Base-by-base conservation (phyloP, 2,888 invertebrate species). In the Leptarthrus brevirostris region DNA sequence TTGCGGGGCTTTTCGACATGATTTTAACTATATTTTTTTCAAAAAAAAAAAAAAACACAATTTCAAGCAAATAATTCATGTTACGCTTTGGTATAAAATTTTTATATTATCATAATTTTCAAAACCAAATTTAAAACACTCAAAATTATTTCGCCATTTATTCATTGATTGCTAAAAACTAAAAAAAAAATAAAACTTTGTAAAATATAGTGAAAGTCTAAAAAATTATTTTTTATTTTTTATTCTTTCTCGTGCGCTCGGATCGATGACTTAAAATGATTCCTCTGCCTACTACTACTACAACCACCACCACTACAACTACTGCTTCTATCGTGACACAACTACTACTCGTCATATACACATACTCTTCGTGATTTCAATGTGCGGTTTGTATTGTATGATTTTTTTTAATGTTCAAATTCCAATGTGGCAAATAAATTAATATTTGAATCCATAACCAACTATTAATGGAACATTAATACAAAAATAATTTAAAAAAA, bases 241-340 rank as follows among this genome's bases (percentile, higher is more conserved):
- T 44, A 44, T 44, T 66, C 47, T 47, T n/a, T 47, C 26, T 22
- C 47, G 47, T 66, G 64, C 26, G 34, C 58, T 58, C 64, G 64
- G 64, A 66, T 66, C 64, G 64, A 66, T 66, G 64, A 66, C 64
- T 66, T 66, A 66, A 66, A 66, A 66, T 66, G 64, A 66, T 66
- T 20, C 64, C 64, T 66, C 64, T 66, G 64, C 64, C 64, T 66
- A 66, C 64, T 66, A 66, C 64, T 64, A 64, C 52, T 52, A 18
- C 52, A 18, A 22, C 52, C 18, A 10, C 52, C 18, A 52, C 18
- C 14, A 20, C 12, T 12, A 52, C 52, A 6, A 52, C 58, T 47
- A 47, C 61, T 64, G 47, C 61, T 61, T 36, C 52, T 52, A 20
- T 52, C 18, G 52, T 22, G 52, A 52, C 14, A 52, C 64, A 66